Conservation (phyloP, 2,888 invertebrate genomes). For the Cheilosia vernalis region DNA sequence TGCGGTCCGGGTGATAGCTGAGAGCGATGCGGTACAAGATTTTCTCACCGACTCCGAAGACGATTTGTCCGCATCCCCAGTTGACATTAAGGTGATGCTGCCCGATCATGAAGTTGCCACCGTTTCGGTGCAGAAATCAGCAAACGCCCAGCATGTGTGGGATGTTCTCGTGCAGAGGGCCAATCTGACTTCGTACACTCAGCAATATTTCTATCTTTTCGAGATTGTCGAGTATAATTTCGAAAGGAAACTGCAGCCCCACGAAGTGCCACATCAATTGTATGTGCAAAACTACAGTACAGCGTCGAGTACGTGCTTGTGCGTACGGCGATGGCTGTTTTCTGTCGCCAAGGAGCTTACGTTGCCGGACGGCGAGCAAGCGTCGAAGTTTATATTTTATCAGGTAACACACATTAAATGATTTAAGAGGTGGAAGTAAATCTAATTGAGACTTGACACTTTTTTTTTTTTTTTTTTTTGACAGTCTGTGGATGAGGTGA, state of each 20-base stretch:
- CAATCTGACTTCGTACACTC: conserved; percentile 90
- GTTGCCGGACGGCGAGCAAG: conserved; percentile 88
- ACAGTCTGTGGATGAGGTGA: conserved; percentile 96
- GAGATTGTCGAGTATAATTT: conserved; percentile 99
- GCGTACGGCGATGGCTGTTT: conserved; percentile 95
- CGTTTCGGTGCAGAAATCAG: conserved; percentile 93
- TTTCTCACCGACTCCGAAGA: conserved; percentile 97
- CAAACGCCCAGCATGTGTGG: conserved; percentile 96
- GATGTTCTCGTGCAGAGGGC: conserved; percentile 93
- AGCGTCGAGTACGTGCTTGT: conserved; percentile 96
- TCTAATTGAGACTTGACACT: background rate
- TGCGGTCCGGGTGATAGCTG: conserved; percentile 98
- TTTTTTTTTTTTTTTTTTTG: conserved; percentile 76
- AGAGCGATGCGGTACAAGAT: conserved; percentile 98
- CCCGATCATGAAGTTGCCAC: conserved; percentile 96
- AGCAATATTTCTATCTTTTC: conserved; percentile 97
- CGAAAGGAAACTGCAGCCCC: conserved; percentile 95
- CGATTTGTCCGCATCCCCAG: conserved; percentile 89
- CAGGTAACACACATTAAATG: conserved; percentile 85
- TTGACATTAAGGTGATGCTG: conserved; percentile 91
- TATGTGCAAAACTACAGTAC: conserved; percentile 99
- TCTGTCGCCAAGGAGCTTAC: conserved; percentile 88
- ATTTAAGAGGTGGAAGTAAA: background rate
- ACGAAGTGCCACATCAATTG: conserved; percentile 98
- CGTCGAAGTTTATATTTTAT: conserved; percentile 94